Base-by-base conservation (phyloP, 2,888 invertebrate genomes). In the Lobophora halterata region DNA sequence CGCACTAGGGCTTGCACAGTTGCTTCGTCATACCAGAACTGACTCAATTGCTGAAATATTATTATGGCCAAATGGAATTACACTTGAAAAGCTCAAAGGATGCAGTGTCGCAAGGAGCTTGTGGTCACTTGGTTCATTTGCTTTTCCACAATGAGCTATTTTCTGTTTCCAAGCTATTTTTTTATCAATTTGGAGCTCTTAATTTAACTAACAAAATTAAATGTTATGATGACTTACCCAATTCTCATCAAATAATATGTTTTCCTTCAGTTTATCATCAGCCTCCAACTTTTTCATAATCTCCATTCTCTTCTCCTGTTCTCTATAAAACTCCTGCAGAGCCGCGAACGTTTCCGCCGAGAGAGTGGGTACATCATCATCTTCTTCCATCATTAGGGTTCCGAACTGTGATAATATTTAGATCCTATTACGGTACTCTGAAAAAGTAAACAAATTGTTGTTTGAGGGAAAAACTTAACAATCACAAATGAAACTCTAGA, bases 1-100 rank as follows among this genome's bases (percentile, higher is more conserved):
- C 89, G 87, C 0, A 93, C 92, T n/a, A 98, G 76, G 1, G 74
- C 74, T 13, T 90, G 82, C 21, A 95, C 92, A 0, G 98, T 98
- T 2, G 88, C 73, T 20, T 95, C 92, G 62, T 94, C 92, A 66
- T 99, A 99, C 98, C 98, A 99, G 86, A 99, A 98, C 79, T 98
- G 98, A 67, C 97, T 97, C 20, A 98, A 82, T 95, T 98, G 97
- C 97, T 97, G 75, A 4, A 88, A 85, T 47, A 20, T 30, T 35
- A 19, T 3, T 38, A 17, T 14, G 17, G 4, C 18, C n/a, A n/a
- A n/a, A n/a, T n/a, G n/a, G n/a, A n/a, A n/a, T n/a, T n/a, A n/a
- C n/a, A n/a, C 14, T 34, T 24, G n/a, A 14, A 27, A 23, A 1
- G 16, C 8, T 8, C 3, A 12, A 16, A 21, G 4, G n/a, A n/a